phyloP scores from a whole-genome alignment of 2,797 vertebrate genomes.

The Siniperca scherzeri region DNA sequence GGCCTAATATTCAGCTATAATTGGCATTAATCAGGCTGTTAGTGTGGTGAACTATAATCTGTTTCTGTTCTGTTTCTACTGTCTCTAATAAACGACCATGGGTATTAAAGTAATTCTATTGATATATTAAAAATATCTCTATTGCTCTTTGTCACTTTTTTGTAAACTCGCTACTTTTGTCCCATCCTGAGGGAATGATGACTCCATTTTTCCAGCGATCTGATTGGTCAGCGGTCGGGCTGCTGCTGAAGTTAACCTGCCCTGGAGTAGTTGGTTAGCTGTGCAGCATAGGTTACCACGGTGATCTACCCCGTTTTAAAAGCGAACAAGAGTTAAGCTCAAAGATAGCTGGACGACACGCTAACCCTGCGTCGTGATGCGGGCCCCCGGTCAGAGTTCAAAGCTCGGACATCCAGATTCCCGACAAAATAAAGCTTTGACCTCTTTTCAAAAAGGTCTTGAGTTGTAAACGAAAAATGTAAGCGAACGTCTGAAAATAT shows the following conservation, averaged over 20 bases:
- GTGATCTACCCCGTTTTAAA: not conserved
- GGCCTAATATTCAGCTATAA: too few relatives aligned
- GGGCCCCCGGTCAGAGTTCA: not conserved
- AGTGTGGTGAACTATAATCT: not conserved
- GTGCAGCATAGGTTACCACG: not conserved
- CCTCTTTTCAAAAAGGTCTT: not conserved
- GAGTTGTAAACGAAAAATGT: not conserved
- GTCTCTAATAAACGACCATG: too few relatives aligned
- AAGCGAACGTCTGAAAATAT: not conserved
- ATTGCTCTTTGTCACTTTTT: not conserved
- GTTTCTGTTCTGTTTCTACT: too few relatives aligned
- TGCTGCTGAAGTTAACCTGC: not conserved
- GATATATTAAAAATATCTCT: not conserved
- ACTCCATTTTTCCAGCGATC: not conserved
- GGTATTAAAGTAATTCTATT: not conserved
- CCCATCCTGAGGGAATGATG: not conserved
- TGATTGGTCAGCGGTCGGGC: not conserved
- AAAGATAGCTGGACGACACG: not conserved
- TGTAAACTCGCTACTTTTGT: not conserved
- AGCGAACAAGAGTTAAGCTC: not conserved
- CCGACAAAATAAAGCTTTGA: constrained; percentile 6
- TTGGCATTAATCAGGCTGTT: too few relatives aligned
- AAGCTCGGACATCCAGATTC: constrained; percentile 31
- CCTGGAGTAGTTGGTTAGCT: too few relatives aligned
- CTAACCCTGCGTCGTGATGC: not conserved